Percentiles rank a stretch among this genome's conserved stretches.
phyloP scores from a whole-genome alignment of 2,888 invertebrate species.

The Coecobrya sp. region DNA sequence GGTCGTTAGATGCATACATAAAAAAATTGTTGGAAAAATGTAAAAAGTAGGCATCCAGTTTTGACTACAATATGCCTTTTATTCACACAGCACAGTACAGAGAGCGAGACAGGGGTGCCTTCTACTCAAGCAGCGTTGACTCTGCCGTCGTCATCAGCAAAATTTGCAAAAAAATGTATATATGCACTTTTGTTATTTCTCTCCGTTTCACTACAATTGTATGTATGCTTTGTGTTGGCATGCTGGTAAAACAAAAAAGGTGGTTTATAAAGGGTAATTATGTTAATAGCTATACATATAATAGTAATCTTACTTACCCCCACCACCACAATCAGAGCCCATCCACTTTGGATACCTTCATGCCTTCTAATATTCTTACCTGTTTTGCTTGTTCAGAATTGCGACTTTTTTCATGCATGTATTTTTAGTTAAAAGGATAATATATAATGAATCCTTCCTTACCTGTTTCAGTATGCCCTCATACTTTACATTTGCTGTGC shows the following conservation, averaged over 20 bases:
- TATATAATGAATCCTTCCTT: neutral
- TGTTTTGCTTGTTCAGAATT: neutral
- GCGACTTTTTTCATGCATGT: neutral
- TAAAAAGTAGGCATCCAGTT: neutral
- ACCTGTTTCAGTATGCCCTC: conserved; percentile 3
- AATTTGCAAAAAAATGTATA: conserved; percentile 59
- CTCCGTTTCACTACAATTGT: neutral
- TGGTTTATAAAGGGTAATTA: conserved; percentile 65
- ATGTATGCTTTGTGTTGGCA: neutral
- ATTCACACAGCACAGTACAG: neutral
- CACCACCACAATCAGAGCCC: neutral
- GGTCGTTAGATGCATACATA: neutral
- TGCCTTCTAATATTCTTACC: neutral
- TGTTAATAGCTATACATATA: neutral
- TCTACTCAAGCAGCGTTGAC: conserved; percentile 37
- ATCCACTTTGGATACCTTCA: conserved; percentile 1
- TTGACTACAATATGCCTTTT: too few relatives aligned
- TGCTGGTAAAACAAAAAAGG: conserved; percentile 2
- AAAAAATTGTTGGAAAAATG: neutral
- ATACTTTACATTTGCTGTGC: conserved; percentile 15
- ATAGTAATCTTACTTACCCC: conserved; percentile 19
- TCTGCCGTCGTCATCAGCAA: conserved; percentile 23
- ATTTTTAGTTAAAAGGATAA: neutral
- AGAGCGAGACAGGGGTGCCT: neutral
- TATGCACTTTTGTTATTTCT: neutral